Evolutionary conservation across 2,113 vertebrate genomes (phyloP).

Genomic region (Progne subis): DNA sequence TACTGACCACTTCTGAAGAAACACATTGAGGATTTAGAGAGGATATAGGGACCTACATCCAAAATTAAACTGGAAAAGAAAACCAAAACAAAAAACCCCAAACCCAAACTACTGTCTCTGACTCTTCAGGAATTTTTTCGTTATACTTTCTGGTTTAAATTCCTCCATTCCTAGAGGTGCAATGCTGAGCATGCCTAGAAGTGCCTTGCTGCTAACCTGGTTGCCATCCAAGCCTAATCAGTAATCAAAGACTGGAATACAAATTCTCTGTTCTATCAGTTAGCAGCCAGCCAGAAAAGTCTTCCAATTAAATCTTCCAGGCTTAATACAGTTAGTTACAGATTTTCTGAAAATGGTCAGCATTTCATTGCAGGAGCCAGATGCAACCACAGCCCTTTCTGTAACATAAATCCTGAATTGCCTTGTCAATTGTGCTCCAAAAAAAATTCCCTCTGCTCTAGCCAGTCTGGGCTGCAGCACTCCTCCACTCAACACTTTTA

Average conservation of each 20-base stretch:
- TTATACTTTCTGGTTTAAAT: background rate
- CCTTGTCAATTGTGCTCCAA: background rate
- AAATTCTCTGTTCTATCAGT: background rate
- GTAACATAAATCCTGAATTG: background rate
- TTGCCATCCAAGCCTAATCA: background rate
- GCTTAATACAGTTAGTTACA: background rate
- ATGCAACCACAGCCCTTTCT: background rate
- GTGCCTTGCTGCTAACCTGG: background rate
- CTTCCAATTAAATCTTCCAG: background rate
- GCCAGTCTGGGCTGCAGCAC: background rate
- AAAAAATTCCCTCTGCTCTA: rapidly evolving
- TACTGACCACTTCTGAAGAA: background rate
- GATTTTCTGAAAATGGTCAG: background rate
- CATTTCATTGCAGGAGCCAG: background rate
- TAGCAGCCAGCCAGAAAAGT: background rate
- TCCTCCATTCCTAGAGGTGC: background rate
- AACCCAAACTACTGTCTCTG: background rate
- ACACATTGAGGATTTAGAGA: background rate
- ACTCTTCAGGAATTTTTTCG: background rate
- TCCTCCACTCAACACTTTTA: background rate
- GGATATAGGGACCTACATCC: background rate
- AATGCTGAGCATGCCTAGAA: background rate
- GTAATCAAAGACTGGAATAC: background rate
- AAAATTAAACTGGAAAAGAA: background rate
- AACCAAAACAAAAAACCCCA: background rate